These are phyloP conservation scores for Macrophya alboannulata DNA, from an alignment of 2,888 invertebrate genomes.

Conservation along the genomic window DNA sequence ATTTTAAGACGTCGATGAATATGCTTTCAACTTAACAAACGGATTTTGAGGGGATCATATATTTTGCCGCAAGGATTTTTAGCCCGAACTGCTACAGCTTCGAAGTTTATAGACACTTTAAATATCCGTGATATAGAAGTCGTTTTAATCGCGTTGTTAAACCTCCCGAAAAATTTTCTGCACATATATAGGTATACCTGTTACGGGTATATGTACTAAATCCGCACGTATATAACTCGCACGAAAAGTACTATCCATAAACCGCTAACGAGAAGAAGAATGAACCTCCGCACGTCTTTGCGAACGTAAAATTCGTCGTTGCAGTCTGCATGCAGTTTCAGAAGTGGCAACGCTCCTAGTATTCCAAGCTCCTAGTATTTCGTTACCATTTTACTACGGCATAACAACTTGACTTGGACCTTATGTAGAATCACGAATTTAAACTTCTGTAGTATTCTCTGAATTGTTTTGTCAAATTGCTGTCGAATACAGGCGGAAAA, in stretches of 20 bases:
- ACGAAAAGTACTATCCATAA: conserved; percentile 5
- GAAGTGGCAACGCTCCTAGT: neutral
- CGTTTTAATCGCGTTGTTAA: conserved; percentile 29
- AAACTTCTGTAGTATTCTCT: neutral
- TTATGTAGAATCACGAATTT: neutral
- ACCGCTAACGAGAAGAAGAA: conserved; percentile 30
- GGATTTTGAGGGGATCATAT: neutral
- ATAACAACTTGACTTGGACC: neutral
- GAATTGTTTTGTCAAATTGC: neutral
- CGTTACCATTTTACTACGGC: neutral
- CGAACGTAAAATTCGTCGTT: conserved; percentile 24
- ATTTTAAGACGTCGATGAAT: conserved; percentile 22
- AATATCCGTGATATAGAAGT: conserved; percentile 6
- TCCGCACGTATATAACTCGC: neutral
- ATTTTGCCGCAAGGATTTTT: neutral
- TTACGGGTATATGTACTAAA: neutral
- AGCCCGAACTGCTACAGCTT: neutral
- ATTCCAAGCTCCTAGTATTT: conserved; percentile 11
- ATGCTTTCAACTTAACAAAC: neutral
- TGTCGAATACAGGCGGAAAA: neutral
- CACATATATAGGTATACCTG: neutral
- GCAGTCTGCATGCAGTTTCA: neutral
- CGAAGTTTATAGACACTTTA: conserved; percentile 24
- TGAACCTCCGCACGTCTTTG: neutral
- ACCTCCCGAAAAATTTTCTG: neutral